phyloP scores from a whole-genome alignment of 2,888 invertebrate species.

The Ctena decussata region DNA sequence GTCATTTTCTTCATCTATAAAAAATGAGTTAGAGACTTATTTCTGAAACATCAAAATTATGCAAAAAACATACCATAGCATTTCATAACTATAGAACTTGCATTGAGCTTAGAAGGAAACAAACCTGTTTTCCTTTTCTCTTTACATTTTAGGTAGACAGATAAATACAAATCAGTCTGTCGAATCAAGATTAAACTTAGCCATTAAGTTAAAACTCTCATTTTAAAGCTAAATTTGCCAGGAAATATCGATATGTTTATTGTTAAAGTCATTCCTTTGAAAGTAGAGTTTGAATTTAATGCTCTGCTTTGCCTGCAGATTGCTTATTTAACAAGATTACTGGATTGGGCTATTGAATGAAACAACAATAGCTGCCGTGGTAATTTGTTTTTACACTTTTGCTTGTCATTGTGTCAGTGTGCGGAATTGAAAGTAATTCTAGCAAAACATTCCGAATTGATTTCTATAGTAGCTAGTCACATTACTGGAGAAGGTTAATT shows the following conservation, averaged over 20 bases:
- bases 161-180: no score
- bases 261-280: background rate
- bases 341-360: background rate
- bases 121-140: no score
- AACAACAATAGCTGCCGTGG: background rate
- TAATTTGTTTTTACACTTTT: background rate
- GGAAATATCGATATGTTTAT: background rate
- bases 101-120: no score
- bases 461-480: background rate
- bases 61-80: no score
- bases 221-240: background rate
- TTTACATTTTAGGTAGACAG: no score
- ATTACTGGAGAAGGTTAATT: no score
- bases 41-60: no score
- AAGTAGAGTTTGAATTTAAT: background rate
- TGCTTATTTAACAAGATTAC: constrained; percentile 10
- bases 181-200: no score
- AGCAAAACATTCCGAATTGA: background rate
- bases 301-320: background rate
- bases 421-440: background rate
- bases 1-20: no score
- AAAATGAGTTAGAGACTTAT: no score
- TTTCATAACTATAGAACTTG: no score
- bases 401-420: background rate
- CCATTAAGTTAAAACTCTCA: background rate